These are phyloP conservation scores for Ifrita kowaldi DNA, from an alignment of 2,113 vertebrate species.

Conservation along the genomic window DNA sequence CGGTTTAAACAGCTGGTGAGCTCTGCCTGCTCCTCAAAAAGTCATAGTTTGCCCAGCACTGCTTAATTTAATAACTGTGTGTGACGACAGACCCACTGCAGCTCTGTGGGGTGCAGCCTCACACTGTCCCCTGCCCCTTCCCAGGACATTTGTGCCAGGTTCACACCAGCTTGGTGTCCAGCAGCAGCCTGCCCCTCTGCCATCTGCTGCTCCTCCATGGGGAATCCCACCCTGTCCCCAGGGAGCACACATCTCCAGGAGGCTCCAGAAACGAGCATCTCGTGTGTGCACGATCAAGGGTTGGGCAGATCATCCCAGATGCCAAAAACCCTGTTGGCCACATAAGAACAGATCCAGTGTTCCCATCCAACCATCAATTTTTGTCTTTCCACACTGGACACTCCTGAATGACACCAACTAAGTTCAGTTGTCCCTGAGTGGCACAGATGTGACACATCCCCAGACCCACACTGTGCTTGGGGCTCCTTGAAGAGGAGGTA, in stretches of 20 bases:
- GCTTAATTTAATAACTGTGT: not conserved
- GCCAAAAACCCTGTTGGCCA: not conserved
- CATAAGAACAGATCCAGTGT: rapidly evolving
- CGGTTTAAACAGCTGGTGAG: constrained; percentile 80
- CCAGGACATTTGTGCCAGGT: not conserved
- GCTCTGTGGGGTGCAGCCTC: not conserved
- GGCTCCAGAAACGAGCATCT: not conserved
- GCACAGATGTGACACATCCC: not conserved
- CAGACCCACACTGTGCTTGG: not conserved
- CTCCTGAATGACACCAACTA: not conserved
- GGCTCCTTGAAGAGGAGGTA: not conserved
- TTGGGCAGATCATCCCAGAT: not conserved
- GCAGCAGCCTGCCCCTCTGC: not conserved
- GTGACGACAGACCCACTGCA: not conserved
- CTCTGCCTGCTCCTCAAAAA: constrained; percentile 50
- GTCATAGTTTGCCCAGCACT: not conserved
- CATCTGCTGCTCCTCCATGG: not conserved
- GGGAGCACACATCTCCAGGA: not conserved
- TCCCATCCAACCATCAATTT: not conserved
- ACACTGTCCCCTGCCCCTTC: not conserved
- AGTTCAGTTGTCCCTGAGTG: not conserved
- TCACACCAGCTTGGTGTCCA: not conserved
- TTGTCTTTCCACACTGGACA: not conserved
- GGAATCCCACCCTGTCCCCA: not conserved
- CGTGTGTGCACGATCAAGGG: rapidly evolving